phyloP scores from a whole-genome alignment of 2,113 vertebrate genomes.

The Seriola quinqueradiata region DNA sequence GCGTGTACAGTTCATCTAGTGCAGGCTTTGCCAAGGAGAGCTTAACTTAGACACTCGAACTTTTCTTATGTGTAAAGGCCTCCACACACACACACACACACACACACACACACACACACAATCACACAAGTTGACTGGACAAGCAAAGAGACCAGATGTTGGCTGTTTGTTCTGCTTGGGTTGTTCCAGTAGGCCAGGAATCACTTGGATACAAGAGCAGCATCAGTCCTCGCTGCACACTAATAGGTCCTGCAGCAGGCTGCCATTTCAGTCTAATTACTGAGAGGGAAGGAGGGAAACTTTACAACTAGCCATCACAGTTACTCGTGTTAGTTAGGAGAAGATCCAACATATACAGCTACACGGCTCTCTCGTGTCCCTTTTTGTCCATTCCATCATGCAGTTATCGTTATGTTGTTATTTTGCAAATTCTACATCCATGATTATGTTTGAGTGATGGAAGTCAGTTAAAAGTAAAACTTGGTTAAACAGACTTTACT shows the following conservation, averaged over 20 bases:
- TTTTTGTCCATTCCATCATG: no score
- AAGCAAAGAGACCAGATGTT: constrained; percentile 6
- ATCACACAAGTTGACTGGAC: constrained; percentile 3
- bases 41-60: constrained; percentile 15
- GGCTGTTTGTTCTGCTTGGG: constrained; percentile 35
- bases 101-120: no score
- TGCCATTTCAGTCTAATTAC: constrained; percentile 60
- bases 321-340: background rate
- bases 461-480: no score
- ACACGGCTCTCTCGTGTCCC: no score
- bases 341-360: background rate
- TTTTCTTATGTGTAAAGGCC: background rate
- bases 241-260: constrained; percentile 50
- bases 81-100: background rate
- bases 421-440: no score
- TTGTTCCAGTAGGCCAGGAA: background rate
- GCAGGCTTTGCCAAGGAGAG: background rate
- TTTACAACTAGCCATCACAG: background rate
- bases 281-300: constrained; percentile 15
- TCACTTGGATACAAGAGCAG: constrained; percentile 15
- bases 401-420: no score
- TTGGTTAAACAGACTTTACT: no score
- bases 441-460: no score
- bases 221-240: constrained; percentile 12
- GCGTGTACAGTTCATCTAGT: constrained; percentile 5